Conservation (phyloP, 2,888 invertebrate species). For the Pachliopta kotzebuea region DNA sequence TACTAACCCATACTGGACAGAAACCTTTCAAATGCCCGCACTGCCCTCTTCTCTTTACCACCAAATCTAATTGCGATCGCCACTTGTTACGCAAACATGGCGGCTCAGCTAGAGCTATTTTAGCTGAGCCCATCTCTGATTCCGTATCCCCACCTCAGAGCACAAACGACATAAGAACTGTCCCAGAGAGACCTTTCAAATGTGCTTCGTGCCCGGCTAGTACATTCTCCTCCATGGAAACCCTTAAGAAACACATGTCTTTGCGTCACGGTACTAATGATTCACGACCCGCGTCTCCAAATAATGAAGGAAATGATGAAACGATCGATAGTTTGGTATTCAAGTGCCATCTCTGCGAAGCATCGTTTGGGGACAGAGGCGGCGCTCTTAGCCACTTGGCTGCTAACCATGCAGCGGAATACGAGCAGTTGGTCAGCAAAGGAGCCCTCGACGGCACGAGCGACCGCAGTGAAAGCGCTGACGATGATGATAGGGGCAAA, state of each 20-base stretch:
- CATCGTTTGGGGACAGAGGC: conserved; percentile 88
- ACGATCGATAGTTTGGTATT: conserved; percentile 83
- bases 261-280: conserved; percentile 83
- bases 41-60: conserved; percentile 96
- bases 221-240: conserved; percentile 89
- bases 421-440: conserved; percentile 89
- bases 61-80: conserved; percentile 98
- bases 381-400: conserved; percentile 92
- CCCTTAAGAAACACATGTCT: conserved; percentile 88
- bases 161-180: conserved; percentile 78
- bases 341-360: conserved; percentile 96
- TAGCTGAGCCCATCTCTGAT: conserved; percentile 64
- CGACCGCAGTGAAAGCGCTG: conserved; percentile 83
- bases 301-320: conserved; percentile 54
- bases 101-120: conserved; percentile 68
- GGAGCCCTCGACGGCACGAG: conserved; percentile 83
- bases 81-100: conserved; percentile 93
- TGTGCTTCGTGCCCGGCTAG: conserved; percentile 91
- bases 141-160: conserved; percentile 52
- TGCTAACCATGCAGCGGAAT: conserved; percentile 87
- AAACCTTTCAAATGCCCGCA: conserved; percentile 97
- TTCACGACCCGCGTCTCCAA: conserved; percentile 65
- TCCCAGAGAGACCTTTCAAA: conserved; percentile 89
- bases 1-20: conserved; percentile 96
- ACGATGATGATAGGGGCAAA: conserved; percentile 86